Conservation (phyloP, 2,113 vertebrate genomes). For the Oncorhynchus tshawytscha region DNA sequence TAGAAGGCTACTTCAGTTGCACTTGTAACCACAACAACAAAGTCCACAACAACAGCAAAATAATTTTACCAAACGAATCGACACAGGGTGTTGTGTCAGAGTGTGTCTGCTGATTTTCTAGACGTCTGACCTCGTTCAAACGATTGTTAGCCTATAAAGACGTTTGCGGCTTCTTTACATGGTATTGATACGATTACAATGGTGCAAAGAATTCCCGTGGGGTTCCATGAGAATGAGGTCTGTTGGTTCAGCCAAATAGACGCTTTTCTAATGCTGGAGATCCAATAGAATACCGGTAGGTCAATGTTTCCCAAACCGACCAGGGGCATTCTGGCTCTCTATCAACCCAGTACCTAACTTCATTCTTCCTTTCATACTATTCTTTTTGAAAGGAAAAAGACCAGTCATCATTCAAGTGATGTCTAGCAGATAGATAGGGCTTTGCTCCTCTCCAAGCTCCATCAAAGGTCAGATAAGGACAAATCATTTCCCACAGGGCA, state of each 20-base stretch:
- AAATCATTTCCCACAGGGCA: no score
- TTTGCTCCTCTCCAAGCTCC: no score
- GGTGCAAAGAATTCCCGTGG: constrained; percentile 16
- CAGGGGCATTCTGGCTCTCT: background rate
- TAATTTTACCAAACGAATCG: background rate
- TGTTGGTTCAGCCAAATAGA: constrained; percentile 23
- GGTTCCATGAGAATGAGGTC: constrained; percentile 21
- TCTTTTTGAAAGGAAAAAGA: background rate
- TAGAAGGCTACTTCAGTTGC: no score
- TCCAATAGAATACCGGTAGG: background rate
- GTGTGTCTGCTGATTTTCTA: constrained; percentile 6
- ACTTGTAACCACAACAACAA: no score
- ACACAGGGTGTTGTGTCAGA: constrained; percentile 12
- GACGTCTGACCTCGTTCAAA: constrained; percentile 18
- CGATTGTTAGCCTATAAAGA: constrained; percentile 8
- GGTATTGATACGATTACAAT: constrained; percentile 22
- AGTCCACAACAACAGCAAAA: no score
- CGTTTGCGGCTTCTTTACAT: constrained; percentile 2
- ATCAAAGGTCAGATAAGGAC: no score
- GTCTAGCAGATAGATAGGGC: no score
- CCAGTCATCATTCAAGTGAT: background rate
- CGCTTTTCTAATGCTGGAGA: constrained; percentile 14
- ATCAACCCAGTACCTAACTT: background rate
- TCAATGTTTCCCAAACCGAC: constrained; percentile 14
- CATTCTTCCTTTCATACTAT: background rate